Conservation (phyloP, 2,888 invertebrate genomes). For the Stenodema calcarata region DNA sequence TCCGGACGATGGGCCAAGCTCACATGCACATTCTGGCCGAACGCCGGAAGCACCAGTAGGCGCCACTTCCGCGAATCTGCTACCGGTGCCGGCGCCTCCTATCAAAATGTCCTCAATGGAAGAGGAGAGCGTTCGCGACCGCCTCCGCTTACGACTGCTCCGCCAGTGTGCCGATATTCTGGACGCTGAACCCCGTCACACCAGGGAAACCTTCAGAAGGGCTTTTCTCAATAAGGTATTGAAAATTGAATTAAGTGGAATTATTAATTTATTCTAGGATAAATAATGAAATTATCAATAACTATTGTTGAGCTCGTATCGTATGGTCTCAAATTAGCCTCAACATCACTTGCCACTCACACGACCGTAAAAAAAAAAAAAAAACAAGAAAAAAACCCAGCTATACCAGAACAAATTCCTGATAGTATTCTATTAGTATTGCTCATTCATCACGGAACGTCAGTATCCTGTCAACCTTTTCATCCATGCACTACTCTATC, state of each 20-base stretch:
- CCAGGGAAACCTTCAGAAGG: conserved; percentile 70
- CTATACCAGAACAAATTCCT: too few relatives aligned
- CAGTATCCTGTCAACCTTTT: neutral
- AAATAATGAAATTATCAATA: too few relatives aligned
- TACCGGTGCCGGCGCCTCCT: conserved; percentile 8
- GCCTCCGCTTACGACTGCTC: conserved; percentile 68
- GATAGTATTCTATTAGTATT: neutral
- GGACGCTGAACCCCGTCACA: conserved; percentile 69
- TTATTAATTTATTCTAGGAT: too few relatives aligned
- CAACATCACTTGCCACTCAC: too few relatives aligned
- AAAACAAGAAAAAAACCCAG: too few relatives aligned
- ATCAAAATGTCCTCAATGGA: conserved; percentile 71
- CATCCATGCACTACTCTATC: neutral
- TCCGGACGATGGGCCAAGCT: conserved; percentile 32
- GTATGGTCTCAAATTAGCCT: too few relatives aligned
- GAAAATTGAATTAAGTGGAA: too few relatives aligned
- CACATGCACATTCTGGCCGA: neutral
- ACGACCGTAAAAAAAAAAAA: too few relatives aligned
- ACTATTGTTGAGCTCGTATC: too few relatives aligned
- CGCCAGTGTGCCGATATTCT: conserved; percentile 72
- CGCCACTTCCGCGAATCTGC: neutral
- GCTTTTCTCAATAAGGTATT: conserved; percentile 74
- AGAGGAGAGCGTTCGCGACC: conserved; percentile 72
- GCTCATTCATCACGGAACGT: neutral
- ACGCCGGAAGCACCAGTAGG: neutral